These are phyloP conservation scores for Phenganax marumi DNA, from an alignment of 92 coral and sea anemone species.

Conservation along the genomic window DNA sequence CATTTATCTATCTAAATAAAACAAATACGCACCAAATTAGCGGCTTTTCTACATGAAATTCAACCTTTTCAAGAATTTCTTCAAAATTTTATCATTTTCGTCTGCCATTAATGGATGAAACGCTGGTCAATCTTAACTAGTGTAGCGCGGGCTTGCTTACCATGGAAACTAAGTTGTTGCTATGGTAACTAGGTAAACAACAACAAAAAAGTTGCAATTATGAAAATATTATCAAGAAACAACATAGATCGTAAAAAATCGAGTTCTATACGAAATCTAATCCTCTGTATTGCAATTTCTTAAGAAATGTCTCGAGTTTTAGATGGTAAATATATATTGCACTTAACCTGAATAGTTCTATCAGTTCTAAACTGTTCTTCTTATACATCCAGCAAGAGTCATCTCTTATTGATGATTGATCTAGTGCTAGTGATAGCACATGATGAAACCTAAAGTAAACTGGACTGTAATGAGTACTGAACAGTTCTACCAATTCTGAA, in stretches of 20 bases:
- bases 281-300: too few relatives aligned
- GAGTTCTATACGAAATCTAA: not conserved
- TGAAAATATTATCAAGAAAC: not conserved
- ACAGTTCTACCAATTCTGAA: too few relatives aligned
- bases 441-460: not conserved
- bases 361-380: too few relatives aligned
- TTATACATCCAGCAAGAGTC: too few relatives aligned
- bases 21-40: not conserved
- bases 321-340: constrained; percentile 3
- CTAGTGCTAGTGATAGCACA: not conserved
- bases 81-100: not conserved
- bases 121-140: not conserved
- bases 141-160: not conserved
- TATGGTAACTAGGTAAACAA: constrained; percentile 12
- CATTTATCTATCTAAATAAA: not conserved
- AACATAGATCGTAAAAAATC: not conserved
- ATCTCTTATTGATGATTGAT: too few relatives aligned
- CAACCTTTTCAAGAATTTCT: not conserved
- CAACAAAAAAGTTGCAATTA: constrained; percentile 9
- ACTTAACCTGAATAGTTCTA: too few relatives aligned
- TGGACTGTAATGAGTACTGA: not conserved
- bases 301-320: constrained; percentile 18
- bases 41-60: not conserved
- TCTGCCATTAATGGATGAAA: not conserved
- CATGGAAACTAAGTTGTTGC: not conserved